These are phyloP conservation scores for Pterostichus madidus DNA, from an alignment of 2,888 invertebrate genomes.

Conservation along the genomic window DNA sequence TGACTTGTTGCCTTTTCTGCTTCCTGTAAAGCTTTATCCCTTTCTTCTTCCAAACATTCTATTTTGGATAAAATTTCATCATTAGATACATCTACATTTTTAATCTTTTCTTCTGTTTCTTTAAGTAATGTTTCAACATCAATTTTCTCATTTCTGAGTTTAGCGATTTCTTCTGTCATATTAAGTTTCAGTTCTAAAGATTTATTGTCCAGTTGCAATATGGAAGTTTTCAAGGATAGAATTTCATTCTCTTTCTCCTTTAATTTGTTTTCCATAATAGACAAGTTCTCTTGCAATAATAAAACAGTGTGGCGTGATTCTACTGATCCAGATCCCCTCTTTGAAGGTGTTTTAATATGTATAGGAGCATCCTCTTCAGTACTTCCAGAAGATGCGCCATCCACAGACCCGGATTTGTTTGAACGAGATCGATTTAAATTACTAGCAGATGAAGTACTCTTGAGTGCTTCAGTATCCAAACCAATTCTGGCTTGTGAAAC, in stretches of 20 bases:
- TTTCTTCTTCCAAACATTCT: constrained; percentile 59
- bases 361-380: constrained; percentile 49
- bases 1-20: constrained; percentile 70
- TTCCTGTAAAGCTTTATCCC: constrained; percentile 70
- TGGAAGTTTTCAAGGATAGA: constrained; percentile 72
- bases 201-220: constrained; percentile 71
- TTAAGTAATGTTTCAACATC: constrained; percentile 70
- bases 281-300: constrained; percentile 76
- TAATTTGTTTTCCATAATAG: constrained; percentile 76
- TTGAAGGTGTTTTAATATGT: constrained; percentile 69
- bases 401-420: constrained; percentile 69
- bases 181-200: constrained; percentile 68
- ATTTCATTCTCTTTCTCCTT: constrained; percentile 77
- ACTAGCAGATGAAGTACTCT: constrained; percentile 32
- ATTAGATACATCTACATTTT: constrained; percentile 69
- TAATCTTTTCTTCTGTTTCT: constrained; percentile 73
- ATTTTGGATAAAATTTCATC: constrained; percentile 69
- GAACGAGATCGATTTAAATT: constrained; percentile 69
- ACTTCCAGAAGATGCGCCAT: constrained; percentile 48
- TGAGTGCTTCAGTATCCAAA: constrained; percentile 77
- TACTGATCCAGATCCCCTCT: constrained; percentile 69
- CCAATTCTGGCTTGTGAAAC: constrained; percentile 91
- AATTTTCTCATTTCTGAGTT: constrained; percentile 68
- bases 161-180: constrained; percentile 67
- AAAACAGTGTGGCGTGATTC: constrained; percentile 72